These are phyloP conservation scores for Ctenopoma kingsleyae DNA, from an alignment of 2,797 vertebrate genomes.

Conservation along the genomic window DNA sequence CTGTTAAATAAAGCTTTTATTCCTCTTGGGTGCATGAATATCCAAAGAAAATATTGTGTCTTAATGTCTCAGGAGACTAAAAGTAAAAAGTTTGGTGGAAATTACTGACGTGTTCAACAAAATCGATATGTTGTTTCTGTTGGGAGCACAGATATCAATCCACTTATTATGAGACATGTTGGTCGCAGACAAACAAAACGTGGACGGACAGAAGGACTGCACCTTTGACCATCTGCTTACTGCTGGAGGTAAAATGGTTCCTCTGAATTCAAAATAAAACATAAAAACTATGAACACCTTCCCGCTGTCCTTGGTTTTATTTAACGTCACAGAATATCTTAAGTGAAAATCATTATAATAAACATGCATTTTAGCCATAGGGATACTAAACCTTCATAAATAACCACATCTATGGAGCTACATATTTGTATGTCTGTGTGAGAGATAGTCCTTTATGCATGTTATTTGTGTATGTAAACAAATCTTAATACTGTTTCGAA, in stretches of 20 bases:
- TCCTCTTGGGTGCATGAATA: not conserved
- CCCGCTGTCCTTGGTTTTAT: not conserved
- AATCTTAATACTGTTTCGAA: not conserved
- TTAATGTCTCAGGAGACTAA: not conserved
- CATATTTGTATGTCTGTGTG: not conserved
- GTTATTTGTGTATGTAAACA: too few relatives aligned
- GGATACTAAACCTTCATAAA: not conserved
- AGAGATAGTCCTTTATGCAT: not conserved
- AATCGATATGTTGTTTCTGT: not conserved
- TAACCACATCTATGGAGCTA: too few relatives aligned
- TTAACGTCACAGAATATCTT: not conserved
- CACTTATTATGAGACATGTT: not conserved
- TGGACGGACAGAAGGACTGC: not conserved
- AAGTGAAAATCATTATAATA: not conserved
- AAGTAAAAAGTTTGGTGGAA: not conserved
- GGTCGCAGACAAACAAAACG: not conserved
- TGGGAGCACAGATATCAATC: not conserved
- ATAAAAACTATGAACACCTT: not conserved
- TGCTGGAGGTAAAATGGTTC: not conserved
- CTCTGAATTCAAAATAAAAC: not conserved
- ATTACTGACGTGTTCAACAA: not conserved
- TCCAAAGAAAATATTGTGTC: not conserved
- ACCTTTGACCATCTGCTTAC: not conserved
- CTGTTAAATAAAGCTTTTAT: not conserved
- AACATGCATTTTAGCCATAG: not conserved